These are phyloP conservation scores for Xestia sexstrigata DNA, from an alignment of 2,888 invertebrate species.

Conservation along the genomic window DNA sequence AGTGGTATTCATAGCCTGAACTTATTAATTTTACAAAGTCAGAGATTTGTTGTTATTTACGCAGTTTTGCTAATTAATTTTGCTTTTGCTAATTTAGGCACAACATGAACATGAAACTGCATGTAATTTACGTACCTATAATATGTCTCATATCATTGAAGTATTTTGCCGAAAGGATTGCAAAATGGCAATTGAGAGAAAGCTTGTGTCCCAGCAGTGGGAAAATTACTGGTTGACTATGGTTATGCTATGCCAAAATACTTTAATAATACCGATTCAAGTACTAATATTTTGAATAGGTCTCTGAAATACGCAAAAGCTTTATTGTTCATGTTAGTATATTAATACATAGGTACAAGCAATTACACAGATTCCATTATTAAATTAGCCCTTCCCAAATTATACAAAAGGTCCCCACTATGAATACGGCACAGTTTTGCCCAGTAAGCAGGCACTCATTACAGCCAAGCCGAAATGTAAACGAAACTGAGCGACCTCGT, in stretches of 20 bases:
- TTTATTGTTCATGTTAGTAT: neutral
- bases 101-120: neutral
- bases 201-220: neutral
- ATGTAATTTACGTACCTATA: neutral
- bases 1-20: constrained; percentile 40
- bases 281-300: neutral
- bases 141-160: neutral
- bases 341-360: neutral
- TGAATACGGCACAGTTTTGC: constrained; percentile 24
- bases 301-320: neutral
- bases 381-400: neutral
- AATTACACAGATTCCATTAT: constrained; percentile 1
- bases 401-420: constrained; percentile 17
- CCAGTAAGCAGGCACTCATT: constrained; percentile 52
- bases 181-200: neutral
- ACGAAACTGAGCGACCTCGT: constrained; percentile 53
- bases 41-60: neutral
- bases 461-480: constrained; percentile 42
- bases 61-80: no score
- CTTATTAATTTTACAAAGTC: neutral
- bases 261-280: neutral
- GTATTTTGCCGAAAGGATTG: neutral
- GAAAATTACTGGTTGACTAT: neutral
- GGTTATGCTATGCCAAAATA: neutral
- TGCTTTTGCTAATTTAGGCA: neutral